Conservation (phyloP, 2,797 vertebrate species). For the Schizopygopsis malacanthus region DNA sequence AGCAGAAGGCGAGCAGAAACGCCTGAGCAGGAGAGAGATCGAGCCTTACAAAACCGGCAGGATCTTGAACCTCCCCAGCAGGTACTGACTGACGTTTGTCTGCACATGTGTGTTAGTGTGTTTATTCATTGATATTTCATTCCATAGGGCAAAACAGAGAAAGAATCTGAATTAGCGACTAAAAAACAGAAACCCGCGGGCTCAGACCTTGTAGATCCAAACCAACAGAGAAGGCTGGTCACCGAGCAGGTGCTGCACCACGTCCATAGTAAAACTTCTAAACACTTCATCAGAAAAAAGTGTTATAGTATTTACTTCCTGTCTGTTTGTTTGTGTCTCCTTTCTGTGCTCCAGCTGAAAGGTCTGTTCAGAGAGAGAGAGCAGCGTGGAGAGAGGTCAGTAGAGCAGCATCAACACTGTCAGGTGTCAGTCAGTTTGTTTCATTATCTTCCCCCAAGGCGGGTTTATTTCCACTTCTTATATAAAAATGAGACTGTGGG, state of each 20-base stretch:
- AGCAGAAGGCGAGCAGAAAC: slow-evolving; percentile 55
- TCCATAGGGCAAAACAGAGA: slow-evolving; percentile 67
- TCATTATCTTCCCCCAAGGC: neutral
- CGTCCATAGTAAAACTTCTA: neutral
- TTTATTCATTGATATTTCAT: neutral
- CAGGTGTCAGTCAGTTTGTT: slow-evolving; percentile 1
- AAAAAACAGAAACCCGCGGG: slow-evolving; percentile 57
- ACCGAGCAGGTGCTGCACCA: slow-evolving; percentile 78
- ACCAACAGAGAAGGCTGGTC: slow-evolving; percentile 77
- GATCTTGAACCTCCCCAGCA: slow-evolving; percentile 51
- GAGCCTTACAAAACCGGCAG: slow-evolving; percentile 62
- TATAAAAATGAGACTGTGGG: slow-evolving; percentile 25
- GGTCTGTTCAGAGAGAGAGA: slow-evolving; percentile 78
- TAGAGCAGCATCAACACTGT: neutral
- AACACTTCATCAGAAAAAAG: neutral
- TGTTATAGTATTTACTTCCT: neutral
- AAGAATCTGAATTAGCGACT: slow-evolving; percentile 43
- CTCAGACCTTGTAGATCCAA: slow-evolving; percentile 61
- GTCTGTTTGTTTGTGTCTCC: neutral
- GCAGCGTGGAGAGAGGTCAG: slow-evolving; percentile 53
- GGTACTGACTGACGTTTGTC: slow-evolving; percentile 59
- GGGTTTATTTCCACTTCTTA: slow-evolving; percentile 10
- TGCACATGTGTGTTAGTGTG: neutral
- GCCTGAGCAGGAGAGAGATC: slow-evolving; percentile 66
- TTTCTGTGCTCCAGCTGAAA: slow-evolving; percentile 73